Evolutionary conservation across 2,113 vertebrate genomes (phyloP).

Genomic region (Isichthys henryi): DNA sequence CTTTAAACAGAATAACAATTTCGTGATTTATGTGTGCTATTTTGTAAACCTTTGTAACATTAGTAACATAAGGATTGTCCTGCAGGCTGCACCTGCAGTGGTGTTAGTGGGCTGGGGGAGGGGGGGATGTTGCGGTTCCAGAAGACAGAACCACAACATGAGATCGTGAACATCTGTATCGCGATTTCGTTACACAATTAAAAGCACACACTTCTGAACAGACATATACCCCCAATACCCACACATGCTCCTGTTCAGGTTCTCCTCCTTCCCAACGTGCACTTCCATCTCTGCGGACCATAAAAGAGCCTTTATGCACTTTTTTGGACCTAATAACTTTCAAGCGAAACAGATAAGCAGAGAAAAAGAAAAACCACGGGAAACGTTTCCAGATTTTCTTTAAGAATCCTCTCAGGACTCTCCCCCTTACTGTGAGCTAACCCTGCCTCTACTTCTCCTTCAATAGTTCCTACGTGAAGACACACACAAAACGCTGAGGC

Average conservation of each 20-base stretch:
- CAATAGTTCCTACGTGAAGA: background rate
- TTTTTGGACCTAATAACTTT: background rate
- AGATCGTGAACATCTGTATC: background rate
- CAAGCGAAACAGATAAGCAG: background rate
- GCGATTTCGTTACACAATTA: background rate
- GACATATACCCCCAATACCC: background rate
- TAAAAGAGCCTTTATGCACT: background rate
- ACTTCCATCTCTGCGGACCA: background rate
- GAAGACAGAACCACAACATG: background rate
- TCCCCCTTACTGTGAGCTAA: background rate
- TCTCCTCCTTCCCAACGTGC: background rate
- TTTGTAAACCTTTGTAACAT: background rate
- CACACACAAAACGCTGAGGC: constrained; percentile 45
- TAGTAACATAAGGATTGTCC: background rate
- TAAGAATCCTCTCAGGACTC: background rate
- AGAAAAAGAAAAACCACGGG: background rate
- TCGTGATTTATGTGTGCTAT: background rate
- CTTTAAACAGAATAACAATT: background rate
- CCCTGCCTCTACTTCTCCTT: background rate
- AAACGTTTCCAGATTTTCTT: background rate
- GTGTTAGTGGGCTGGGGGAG: background rate
- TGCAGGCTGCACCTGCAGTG: background rate
- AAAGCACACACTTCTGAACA: background rate
- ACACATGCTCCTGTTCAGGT: background rate
- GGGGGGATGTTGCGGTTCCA: background rate